Base-by-base conservation (phyloP, 2,888 invertebrate species). In the Xylota segnis region DNA sequence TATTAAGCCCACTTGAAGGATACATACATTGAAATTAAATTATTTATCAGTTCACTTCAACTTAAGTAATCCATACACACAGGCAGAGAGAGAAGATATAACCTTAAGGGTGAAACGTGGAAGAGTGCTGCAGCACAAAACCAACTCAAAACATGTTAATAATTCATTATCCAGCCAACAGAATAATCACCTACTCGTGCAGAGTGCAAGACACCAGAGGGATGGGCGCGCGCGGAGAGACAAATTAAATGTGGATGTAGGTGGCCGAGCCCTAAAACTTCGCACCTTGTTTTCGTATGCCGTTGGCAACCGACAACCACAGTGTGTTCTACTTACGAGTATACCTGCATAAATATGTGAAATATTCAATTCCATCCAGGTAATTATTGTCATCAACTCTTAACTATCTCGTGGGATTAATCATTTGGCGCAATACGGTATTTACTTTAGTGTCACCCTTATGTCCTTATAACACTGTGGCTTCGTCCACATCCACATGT, bases 331-430 rank as follows among this genome's bases (percentile, higher is more conserved):
- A 40, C 47, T 50, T 50, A n/a, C n/a, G n/a, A n/a, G n/a, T n/a
- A 32, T 43, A 34, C 43, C 43, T 58, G 63, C 52, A 68, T 61
- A 52, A 45, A 50, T 50, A 54, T 76, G 59, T 68, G 56, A 76
- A 72, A 76, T 72, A 76, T 86, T 84, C 72, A 86, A 82, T 86
- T 82, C 71, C 59, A 47, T 37, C 47, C 43, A 43, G 56, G 72
- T 72, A 86, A 82, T 86, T 86, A 86, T 77, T 74, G 77, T 83
- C 87, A 87, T 87, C 87, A 87, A 75, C 81, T 78, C 75, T 81
- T 81, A 81, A 83, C 70, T 81, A 74, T 74, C 87, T 83, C 78
- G 10, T 61, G 83, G 74, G 87, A 81, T 87, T 87, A 87, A 87
- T 83, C 87, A 87, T 71, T 77, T 75, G 83, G 59, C 83, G 87